Percentiles rank a stretch among this genome's conserved stretches.
phyloP scores from a whole-genome alignment of 2,113 vertebrate species.

The Scytalopus superciliaris region DNA sequence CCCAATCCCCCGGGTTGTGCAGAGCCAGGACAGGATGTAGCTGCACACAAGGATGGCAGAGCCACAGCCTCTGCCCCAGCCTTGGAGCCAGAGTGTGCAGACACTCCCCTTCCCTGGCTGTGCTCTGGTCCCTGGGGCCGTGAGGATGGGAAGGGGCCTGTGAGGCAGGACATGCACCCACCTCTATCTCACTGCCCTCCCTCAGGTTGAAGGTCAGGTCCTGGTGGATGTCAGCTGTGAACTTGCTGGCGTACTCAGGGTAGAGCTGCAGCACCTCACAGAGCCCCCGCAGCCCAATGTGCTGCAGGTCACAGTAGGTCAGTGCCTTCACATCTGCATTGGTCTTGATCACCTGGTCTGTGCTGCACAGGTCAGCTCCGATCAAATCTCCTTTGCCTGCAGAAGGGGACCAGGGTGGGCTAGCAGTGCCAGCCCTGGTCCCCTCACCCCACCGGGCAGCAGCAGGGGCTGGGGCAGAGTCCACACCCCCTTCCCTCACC shows the following conservation, averaged over 20 bases:
- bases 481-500: slow-evolving; percentile 73
- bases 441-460: neutral
- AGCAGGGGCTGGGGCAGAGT: neutral
- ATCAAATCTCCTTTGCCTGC: slow-evolving; percentile 96
- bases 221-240: slow-evolving; percentile 86
- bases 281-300: slow-evolving; percentile 87
- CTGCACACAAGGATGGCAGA: neutral
- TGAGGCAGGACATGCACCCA: slow-evolving; percentile 61
- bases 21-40: neutral
- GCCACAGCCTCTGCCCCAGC: accelerated
- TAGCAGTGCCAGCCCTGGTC: accelerated
- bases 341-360: slow-evolving; percentile 89
- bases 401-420: neutral
- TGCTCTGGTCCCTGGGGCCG: accelerated
- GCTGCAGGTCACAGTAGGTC: slow-evolving; percentile 95
- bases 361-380: slow-evolving; percentile 86
- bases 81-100: accelerated
- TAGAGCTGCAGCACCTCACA: slow-evolving; percentile 90
- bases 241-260: slow-evolving; percentile 88
- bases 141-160: neutral
- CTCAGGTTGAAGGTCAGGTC: slow-evolving; percentile 96
- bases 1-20: accelerated
- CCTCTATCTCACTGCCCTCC: slow-evolving; percentile 86
- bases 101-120: neutral
- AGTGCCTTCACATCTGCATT: slow-evolving; percentile 93